These are phyloP conservation scores for Tetranychus piercei DNA, from an alignment of 2,888 invertebrate genomes.

Conservation along the genomic window DNA sequence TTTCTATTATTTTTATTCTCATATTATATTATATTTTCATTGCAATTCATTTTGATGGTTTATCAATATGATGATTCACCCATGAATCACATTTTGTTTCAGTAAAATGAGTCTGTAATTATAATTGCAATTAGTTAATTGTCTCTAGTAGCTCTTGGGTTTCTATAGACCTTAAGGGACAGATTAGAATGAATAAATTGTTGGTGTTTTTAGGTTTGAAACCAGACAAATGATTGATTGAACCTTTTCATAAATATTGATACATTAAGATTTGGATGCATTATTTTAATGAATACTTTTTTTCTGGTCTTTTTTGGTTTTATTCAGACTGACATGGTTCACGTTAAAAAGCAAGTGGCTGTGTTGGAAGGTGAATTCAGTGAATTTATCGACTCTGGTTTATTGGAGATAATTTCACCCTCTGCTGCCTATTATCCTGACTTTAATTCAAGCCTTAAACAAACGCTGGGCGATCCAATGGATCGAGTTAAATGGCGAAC, in stretches of 20 bases:
- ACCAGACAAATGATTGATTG: no score
- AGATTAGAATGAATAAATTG: no score
- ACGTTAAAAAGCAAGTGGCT: slow-evolving; percentile 51
- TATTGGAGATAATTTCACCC: slow-evolving; percentile 75
- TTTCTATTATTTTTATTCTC: no score
- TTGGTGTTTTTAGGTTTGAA: no score
- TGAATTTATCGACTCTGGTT: slow-evolving; percentile 50
- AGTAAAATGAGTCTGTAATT: no score
- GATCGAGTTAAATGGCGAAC: slow-evolving; percentile 57
- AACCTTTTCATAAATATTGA: not conserved
- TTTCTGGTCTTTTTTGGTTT: slow-evolving; percentile 26
- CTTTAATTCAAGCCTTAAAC: slow-evolving; percentile 41
- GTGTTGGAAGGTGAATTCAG: slow-evolving; percentile 56
- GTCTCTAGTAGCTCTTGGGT: no score
- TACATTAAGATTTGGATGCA: not conserved
- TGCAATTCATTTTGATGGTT: no score
- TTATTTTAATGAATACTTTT: not conserved
- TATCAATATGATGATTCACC: no score
- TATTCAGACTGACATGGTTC: slow-evolving; percentile 51
- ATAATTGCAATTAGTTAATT: no score
- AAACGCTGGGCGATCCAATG: slow-evolving; percentile 54
- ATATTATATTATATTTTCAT: no score
- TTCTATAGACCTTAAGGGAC: no score
- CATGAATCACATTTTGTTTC: no score
- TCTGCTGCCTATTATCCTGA: slow-evolving; percentile 70